phyloP scores from a whole-genome alignment of 2,797 vertebrate species.

The Pelochelys cantorii region DNA sequence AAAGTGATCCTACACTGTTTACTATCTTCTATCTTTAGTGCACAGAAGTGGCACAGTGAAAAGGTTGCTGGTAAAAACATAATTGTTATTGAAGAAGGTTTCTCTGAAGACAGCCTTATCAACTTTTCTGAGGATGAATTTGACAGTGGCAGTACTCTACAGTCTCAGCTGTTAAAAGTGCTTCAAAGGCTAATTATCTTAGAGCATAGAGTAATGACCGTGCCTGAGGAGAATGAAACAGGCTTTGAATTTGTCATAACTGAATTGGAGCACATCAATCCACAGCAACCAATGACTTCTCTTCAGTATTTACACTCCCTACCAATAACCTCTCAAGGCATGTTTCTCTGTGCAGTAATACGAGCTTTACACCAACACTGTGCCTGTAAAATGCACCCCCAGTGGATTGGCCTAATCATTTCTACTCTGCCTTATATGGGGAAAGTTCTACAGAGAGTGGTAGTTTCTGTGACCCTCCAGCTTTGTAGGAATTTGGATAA shows the following conservation, averaged over 20 bases:
- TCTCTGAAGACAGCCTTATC: slow-evolving; percentile 96
- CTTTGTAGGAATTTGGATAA: slow-evolving; percentile 98
- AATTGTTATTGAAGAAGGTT: slow-evolving; percentile 92
- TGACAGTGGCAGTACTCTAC: slow-evolving; percentile 93
- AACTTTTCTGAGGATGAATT: slow-evolving; percentile 97
- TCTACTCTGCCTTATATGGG: slow-evolving; percentile 98
- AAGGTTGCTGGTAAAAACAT: slow-evolving; percentile 87
- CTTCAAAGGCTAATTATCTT: slow-evolving; percentile 94
- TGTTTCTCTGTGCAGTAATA: slow-evolving; percentile 98
- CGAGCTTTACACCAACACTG: slow-evolving; percentile 97
- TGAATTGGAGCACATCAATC: slow-evolving; percentile 93
- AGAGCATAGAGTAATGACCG: slow-evolving; percentile 92
- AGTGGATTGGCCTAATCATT: slow-evolving; percentile 97
- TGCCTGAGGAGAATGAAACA: slow-evolving; percentile 89
- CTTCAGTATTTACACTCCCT: slow-evolving; percentile 97
- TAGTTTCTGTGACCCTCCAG: slow-evolving; percentile 96
- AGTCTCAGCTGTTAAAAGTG: slow-evolving; percentile 94
- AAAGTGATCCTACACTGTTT: slow-evolving; percentile 97
- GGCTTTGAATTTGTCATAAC: slow-evolving; percentile 92
- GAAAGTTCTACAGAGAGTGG: slow-evolving; percentile 92
- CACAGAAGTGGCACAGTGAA: slow-evolving; percentile 97
- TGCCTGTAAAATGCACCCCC: slow-evolving; percentile 97
- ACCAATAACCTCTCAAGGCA: slow-evolving; percentile 97
- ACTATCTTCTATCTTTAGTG: slow-evolving; percentile 96
- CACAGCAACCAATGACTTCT: slow-evolving; percentile 97